These are phyloP conservation scores for Meloidogyne hapla DNA, from an alignment of 1,140 invertebrate species.

Conservation along the genomic window DNA sequence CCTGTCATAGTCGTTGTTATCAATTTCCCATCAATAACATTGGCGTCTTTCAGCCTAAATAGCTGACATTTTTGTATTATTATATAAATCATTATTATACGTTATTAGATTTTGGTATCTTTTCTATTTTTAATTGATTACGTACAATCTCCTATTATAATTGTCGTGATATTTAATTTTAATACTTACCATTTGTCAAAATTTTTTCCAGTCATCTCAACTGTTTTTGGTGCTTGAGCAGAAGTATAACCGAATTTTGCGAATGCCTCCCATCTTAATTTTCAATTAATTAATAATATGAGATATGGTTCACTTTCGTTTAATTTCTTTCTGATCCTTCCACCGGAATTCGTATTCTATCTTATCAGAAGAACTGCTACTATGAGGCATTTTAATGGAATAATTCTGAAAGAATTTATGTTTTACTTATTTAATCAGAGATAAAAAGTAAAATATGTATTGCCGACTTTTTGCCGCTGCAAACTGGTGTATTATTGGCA, in stretches of 20 bases:
- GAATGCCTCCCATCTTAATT: conserved; percentile 71
- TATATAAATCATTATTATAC: too few species aligned
- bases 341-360: conserved; percentile 47
- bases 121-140: too few species aligned
- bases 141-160: too few species aligned
- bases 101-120: too few species aligned
- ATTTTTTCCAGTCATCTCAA: conserved; percentile 82
- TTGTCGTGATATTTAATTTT: not conserved
- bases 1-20: conserved; percentile 74
- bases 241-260: conserved; percentile 75
- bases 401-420: too few species aligned
- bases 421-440: too few species aligned
- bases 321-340: conserved; percentile 52
- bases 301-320: conserved; percentile 41
- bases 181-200: conserved; percentile 80
- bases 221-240: conserved; percentile 73
- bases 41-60: conserved; percentile 80
- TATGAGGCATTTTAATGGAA: conserved; percentile 19
- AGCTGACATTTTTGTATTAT: too few species aligned
- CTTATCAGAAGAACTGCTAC: conserved; percentile 27
- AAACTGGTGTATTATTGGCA: too few species aligned
- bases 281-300: not conserved
- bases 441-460: too few species aligned
- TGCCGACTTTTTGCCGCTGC: too few species aligned
- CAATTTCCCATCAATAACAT: conserved; percentile 84